Conservation (phyloP, 2,888 invertebrate genomes). For the Acanthacorydalis orientalis region DNA sequence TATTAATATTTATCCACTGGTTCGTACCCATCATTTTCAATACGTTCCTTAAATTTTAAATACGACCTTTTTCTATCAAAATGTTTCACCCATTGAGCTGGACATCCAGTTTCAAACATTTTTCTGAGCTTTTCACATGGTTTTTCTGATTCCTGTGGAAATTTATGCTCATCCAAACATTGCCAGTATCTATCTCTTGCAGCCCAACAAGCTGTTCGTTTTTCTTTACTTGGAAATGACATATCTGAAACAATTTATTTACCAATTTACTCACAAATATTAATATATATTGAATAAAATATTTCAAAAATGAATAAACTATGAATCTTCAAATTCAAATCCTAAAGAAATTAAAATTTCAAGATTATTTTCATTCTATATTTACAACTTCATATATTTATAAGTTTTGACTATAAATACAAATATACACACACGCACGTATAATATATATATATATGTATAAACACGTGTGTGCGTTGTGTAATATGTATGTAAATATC, state of each 20-base stretch:
- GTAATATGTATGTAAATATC: no score
- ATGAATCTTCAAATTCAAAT: no score
- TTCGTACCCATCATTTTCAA: conserved; percentile 74
- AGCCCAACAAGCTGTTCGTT: conserved; percentile 69
- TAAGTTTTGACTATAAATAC: no score
- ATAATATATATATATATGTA: no score
- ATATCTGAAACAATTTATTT: conserved; percentile 24
- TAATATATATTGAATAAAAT: no score
- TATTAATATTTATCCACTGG: conserved; percentile 36
- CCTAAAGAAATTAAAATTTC: no score
- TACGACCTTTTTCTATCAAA: conserved; percentile 84
- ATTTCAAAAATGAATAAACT: no score
- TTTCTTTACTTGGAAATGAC: conserved; percentile 69
- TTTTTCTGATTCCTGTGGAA: conserved; percentile 39
- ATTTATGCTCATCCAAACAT: conserved; percentile 56
- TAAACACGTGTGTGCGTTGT: no score
- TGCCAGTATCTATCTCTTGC: conserved; percentile 79
- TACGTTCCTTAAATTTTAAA: conserved; percentile 72
- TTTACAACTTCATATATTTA: no score
- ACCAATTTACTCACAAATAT: no score
- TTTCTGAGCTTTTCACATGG: conserved; percentile 53
- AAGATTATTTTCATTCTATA: no score
- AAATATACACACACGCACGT: no score
- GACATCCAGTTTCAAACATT: conserved; percentile 60
- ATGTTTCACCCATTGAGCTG: conserved; percentile 81